phyloP scores from a whole-genome alignment of 30 jellyfish, hydroid and myxozoan genomes.

The Haliclystus octoradiatus region DNA sequence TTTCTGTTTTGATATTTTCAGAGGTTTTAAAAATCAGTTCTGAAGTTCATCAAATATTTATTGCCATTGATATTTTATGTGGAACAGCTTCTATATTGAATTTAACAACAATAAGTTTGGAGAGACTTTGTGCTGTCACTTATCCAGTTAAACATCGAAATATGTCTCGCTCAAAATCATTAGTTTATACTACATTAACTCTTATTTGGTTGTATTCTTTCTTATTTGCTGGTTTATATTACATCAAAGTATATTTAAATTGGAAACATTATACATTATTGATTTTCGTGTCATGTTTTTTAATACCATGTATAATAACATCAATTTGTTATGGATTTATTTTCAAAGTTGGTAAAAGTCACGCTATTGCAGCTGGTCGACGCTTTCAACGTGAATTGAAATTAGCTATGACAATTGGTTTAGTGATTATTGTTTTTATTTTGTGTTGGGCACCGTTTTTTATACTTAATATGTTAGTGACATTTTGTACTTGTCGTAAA shows the following conservation, averaged over 20 bases:
- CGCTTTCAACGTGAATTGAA: constrained; percentile 65
- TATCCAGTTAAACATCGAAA: constrained; percentile 51
- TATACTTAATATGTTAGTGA: constrained; percentile 38
- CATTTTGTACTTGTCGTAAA: constrained; percentile 25
- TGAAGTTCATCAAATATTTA: constrained; percentile 17
- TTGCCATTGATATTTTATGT: constrained; percentile 53
- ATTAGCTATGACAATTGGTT: constrained; percentile 66
- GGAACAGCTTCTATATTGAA: constrained; percentile 63
- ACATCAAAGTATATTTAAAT: constrained; percentile 19
- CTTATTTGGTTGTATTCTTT: constrained; percentile 46
- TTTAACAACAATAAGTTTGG: constrained; percentile 41
- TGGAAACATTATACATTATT: constrained; percentile 44
- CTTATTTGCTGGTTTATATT: constrained; percentile 29
- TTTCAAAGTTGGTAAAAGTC: constrained; percentile 34
- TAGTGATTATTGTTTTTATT: constrained; percentile 51
- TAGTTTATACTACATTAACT: constrained; percentile 22
- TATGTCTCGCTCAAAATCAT: constrained; percentile 43
- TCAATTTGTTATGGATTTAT: constrained; percentile 36
- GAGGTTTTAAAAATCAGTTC: constrained; percentile 22
- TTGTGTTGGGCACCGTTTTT: constrained; percentile 78
- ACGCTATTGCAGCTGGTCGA: constrained; percentile 38
- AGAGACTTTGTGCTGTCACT: constrained; percentile 59
- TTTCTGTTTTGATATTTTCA: no score
- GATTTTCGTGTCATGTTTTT: constrained; percentile 50
- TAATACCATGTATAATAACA: constrained; percentile 39